Evolutionary conservation across 2,113 vertebrate species (phyloP).

Genomic region (Callaeas wilsoni): DNA sequence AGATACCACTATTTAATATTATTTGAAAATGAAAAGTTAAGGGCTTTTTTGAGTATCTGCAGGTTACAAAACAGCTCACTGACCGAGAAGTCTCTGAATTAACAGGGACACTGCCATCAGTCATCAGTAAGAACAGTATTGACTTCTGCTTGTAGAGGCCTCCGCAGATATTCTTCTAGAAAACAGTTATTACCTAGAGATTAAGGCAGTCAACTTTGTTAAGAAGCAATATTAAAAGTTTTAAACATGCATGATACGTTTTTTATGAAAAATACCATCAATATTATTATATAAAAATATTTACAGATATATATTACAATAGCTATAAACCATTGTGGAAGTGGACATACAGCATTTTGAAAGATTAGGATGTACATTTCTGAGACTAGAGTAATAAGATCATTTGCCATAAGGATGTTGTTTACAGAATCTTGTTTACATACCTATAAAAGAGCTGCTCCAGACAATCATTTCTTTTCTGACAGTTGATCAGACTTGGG

Average conservation of each 20-base stretch:
- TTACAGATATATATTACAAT: neutral
- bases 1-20: neutral
- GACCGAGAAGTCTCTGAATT: neutral
- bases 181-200: neutral
- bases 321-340: neutral
- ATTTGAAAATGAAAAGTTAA: neutral
- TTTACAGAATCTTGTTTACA: neutral
- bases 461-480: neutral
- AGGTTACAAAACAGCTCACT: neutral
- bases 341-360: neutral
- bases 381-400: conserved; percentile 41
- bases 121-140: neutral
- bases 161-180: neutral
- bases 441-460: neutral
- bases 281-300: neutral
- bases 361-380: conserved; percentile 29
- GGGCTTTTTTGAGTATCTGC: neutral
- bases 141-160: neutral
- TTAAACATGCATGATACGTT: neutral
- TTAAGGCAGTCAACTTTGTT: neutral
- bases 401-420: neutral
- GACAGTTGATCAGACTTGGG: neutral
- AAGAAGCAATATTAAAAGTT: neutral
- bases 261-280: neutral
- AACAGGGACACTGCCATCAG: neutral